Conservation (phyloP, 2,113 vertebrate genomes). For the Donacobius atricapilla region DNA sequence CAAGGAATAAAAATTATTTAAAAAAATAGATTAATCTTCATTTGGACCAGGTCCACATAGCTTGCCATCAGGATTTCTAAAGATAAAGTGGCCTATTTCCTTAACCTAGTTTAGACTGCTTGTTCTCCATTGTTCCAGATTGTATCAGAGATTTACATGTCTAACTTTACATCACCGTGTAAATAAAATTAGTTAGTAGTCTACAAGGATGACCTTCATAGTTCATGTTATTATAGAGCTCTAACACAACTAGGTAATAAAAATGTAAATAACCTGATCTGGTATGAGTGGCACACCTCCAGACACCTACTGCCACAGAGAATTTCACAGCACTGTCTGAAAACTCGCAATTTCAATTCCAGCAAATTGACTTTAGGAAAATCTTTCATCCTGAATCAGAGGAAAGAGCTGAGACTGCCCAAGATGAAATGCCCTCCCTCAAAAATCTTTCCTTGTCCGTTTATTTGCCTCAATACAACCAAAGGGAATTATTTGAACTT, state of each 20-base stretch:
- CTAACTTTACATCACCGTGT: neutral
- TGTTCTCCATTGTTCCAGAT: neutral
- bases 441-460: neutral
- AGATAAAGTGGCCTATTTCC: conserved; percentile 67
- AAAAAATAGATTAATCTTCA: neutral
- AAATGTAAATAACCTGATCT: neutral
- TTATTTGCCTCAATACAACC: neutral
- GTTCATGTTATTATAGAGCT: neutral
- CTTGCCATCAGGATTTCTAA: conserved; percentile 51
- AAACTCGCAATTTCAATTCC: neutral
- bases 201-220: neutral
- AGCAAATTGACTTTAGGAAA: neutral
- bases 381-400: neutral
- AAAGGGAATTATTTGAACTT: neutral
- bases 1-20: neutral
- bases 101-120: conserved; percentile 57
- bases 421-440: neutral
- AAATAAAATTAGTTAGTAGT: neutral
- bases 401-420: neutral
- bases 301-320: neutral
- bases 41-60: neutral
- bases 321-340: neutral
- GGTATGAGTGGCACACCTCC: neutral
- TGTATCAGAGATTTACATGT: neutral
- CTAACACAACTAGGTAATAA: neutral